Base-by-base conservation (phyloP, 2,797 vertebrate species). In the Semotilus atromaculatus region DNA sequence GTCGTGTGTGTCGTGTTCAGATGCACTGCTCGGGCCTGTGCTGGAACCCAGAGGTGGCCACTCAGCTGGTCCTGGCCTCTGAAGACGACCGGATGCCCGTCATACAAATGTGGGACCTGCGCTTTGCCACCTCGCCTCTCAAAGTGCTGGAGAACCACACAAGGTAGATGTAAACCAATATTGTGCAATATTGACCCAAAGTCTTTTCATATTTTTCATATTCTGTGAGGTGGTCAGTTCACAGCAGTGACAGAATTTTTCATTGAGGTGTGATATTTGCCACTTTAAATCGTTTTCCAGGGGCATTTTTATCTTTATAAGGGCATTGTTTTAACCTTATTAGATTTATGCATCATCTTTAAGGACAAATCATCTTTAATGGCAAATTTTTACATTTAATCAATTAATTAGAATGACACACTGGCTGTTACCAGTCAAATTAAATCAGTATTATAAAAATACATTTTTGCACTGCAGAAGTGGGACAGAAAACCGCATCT, bases 61-160 rank as follows among this genome's bases (percentile, higher is more conserved):
- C 98, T 16, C 98, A 99, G 92, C 94, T 99, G 95, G 96, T 98
- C 14, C 85, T 99, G 88, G 94, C 98, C 60, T 99, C 98, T 0
- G 98, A 99, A 91, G 98, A 99, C 0, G 98, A 99, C 91, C 94
- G 97, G 29, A 92, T 99, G 91, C 98, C 98, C 0, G 97, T 99
- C 82, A 96, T 99, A 88, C 98, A 99, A 92, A 97, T 99, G 96
- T 99, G 98, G 98, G 98, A 99, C 87, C 94, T 99, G n/a, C 95
- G 98, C 58, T 99, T 99, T 87, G 98, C 98, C 48, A 97, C 98
- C 58, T 99, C 98, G 0, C 98, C 98, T 0, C 95, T 99, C 18
- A 98, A 97, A 89, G 95, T 99, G 88, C 91, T 99, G n/a, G 98
- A 99, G 94, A 98, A 95, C 90, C 98, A 99, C 91, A 95, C 97